Percentiles rank a stretch among this genome's conserved stretches.
phyloP scores from a whole-genome alignment of 2,888 invertebrate genomes.

The Synergus gifuensis region DNA sequence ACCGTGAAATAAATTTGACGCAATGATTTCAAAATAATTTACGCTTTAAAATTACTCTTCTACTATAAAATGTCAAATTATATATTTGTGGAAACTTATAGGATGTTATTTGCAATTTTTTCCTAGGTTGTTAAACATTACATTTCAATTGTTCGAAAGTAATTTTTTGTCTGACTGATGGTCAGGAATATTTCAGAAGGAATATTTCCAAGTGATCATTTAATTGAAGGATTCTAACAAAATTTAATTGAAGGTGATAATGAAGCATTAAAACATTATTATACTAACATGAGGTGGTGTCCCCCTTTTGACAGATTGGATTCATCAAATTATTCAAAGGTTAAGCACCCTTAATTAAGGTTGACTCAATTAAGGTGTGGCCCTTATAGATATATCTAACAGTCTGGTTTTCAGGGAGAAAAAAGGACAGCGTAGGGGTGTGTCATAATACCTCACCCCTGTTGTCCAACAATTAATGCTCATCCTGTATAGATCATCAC shows the following conservation, averaged over 20 bases:
- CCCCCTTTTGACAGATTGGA: background rate
- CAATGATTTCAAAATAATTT: background rate
- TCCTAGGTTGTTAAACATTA: too few species aligned
- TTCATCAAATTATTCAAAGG: background rate
- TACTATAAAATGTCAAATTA: background rate
- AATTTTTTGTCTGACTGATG: background rate
- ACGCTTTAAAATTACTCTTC: background rate
- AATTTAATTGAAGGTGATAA: background rate
- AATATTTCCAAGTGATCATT: background rate
- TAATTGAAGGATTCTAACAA: background rate
- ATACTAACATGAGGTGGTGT: background rate
- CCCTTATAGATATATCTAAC: background rate
- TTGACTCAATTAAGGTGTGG: constrained; percentile 24
- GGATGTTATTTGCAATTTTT: too few species aligned
- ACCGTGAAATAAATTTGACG: background rate
- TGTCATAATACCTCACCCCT: constrained; percentile 16
- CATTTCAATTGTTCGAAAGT: too few species aligned
- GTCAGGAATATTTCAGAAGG: background rate
- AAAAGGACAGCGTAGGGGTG: constrained; percentile 1
- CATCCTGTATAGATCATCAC: constrained; percentile 27
- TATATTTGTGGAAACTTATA: too few species aligned
- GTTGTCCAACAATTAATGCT: background rate
- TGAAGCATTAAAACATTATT: background rate
- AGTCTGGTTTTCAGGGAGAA: constrained; percentile 19
- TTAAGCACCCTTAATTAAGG: background rate